Conservation (phyloP, 2,888 invertebrate genomes). For the Hermaeophaga mercurialis region DNA sequence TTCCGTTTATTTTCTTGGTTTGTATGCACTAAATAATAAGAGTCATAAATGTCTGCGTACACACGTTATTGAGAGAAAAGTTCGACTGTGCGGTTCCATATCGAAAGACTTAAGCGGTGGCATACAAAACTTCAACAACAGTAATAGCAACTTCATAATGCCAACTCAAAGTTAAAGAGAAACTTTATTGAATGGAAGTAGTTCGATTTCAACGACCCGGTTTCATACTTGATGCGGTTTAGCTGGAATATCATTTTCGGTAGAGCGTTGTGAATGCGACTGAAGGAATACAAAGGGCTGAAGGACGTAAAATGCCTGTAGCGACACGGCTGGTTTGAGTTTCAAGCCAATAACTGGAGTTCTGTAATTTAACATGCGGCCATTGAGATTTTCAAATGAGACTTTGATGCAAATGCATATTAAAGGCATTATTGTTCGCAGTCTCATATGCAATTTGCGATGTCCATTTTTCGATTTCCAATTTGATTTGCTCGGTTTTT, state of each 20-base stretch:
- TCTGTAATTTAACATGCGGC: not conserved
- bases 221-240: slow-evolving; percentile 5
- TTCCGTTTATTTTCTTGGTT: too few species aligned
- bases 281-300: not conserved
- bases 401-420: not conserved
- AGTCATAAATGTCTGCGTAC: too few species aligned
- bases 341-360: not conserved
- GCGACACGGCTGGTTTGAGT: not conserved
- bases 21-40: too few species aligned
- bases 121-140: too few species aligned
- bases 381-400: not conserved
- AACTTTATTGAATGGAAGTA: slow-evolving; percentile 2
- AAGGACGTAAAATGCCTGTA: not conserved
- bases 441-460: too few species aligned
- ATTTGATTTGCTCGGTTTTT: too few species aligned
- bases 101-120: too few species aligned
- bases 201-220: not conserved
- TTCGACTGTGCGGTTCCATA: too few species aligned
- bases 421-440: too few species aligned
- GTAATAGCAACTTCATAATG: too few species aligned
- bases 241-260: not conserved
- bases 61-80: too few species aligned
- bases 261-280: not conserved
- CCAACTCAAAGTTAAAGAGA: not conserved
- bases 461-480: too few species aligned